Conservation (phyloP, 2,888 invertebrate genomes). For the Gari tellinella region DNA sequence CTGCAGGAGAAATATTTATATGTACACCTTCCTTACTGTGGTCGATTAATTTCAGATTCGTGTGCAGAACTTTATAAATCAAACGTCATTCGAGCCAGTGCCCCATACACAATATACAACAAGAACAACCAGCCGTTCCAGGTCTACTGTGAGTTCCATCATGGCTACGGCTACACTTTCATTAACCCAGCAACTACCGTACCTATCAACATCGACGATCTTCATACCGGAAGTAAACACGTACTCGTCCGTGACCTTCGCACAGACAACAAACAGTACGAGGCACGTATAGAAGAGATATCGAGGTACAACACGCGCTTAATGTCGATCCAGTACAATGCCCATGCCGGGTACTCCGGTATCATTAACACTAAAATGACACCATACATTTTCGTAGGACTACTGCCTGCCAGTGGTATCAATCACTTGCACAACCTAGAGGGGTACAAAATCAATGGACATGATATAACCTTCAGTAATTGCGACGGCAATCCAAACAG, state of each 20-base stretch:
- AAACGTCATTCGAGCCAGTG: slow-evolving; percentile 3
- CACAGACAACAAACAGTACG: slow-evolving; percentile 33
- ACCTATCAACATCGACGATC: slow-evolving; percentile 22
- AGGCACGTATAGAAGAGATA: slow-evolving; percentile 31
- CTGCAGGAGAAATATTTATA: too few relatives aligned
- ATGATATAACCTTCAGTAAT: slow-evolving; percentile 34
- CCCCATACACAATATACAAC: slow-evolving; percentile 34
- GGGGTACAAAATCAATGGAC: slow-evolving; percentile 35
- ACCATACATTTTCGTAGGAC: slow-evolving; percentile 35
- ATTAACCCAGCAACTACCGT: slow-evolving; percentile 24
- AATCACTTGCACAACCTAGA: slow-evolving; percentile 7
- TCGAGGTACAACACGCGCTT: slow-evolving; percentile 15
- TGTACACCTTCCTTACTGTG: too few relatives aligned
- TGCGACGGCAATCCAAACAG: slow-evolving; percentile 43
- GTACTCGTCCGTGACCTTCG: slow-evolving; percentile 28
- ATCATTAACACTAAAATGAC: slow-evolving; percentile 30
- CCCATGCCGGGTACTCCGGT: slow-evolving; percentile 12
- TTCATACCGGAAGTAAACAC: slow-evolving; percentile 26
- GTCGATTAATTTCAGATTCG: too few relatives aligned
- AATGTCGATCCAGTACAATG: slow-evolving; percentile 37
- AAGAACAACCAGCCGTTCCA: slow-evolving; percentile 22
- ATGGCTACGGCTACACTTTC: slow-evolving; percentile 31
- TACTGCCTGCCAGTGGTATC: slow-evolving; percentile 18
- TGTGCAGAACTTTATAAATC: too few relatives aligned
- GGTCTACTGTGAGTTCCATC: slow-evolving; percentile 39